phyloP scores from a whole-genome alignment of 2,113 vertebrate species.

The Coptodon bakossiorum region DNA sequence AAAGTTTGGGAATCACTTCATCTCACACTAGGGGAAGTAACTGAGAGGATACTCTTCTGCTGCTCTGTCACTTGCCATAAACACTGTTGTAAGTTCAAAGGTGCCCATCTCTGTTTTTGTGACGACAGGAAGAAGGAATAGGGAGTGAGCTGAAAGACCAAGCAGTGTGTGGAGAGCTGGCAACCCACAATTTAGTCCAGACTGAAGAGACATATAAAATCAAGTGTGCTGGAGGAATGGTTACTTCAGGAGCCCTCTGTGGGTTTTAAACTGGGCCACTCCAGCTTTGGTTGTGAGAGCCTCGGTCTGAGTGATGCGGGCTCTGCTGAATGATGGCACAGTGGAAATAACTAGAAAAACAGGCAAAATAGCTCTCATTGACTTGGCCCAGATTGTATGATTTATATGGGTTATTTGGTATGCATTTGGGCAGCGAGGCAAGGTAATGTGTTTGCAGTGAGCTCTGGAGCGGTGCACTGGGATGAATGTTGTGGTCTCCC shows the following conservation, averaged over 20 bases:
- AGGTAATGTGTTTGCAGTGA: slow-evolving; percentile 64
- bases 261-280: slow-evolving; percentile 60
- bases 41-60: slow-evolving; percentile 2
- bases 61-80: not conserved
- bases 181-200: slow-evolving; percentile 52
- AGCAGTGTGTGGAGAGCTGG: slow-evolving; percentile 11
- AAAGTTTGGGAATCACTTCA: not conserved
- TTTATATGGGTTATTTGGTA: slow-evolving; percentile 69
- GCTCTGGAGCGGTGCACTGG: slow-evolving; percentile 35
- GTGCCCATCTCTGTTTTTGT: slow-evolving; percentile 28
- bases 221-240: slow-evolving; percentile 45
- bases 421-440: slow-evolving; percentile 62
- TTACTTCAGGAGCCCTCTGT: slow-evolving; percentile 49
- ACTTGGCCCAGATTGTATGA: slow-evolving; percentile 71
- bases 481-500: slow-evolving; percentile 37
- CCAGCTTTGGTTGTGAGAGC: slow-evolving; percentile 4
- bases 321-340: slow-evolving; percentile 47
- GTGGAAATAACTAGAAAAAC: slow-evolving; percentile 55
- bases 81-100: not conserved
- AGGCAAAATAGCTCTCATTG: slow-evolving; percentile 48
- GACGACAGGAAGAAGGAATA: slow-evolving; percentile 15
- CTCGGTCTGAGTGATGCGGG: slow-evolving; percentile 46
- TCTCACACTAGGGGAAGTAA: not conserved
- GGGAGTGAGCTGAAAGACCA: not conserved
- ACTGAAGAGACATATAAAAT: slow-evolving; percentile 41